Percentiles rank a stretch among this genome's conserved stretches.
Evolutionary conservation across 2,888 invertebrate species (phyloP).

Genomic region (Eupithecia tripunctaria): DNA sequence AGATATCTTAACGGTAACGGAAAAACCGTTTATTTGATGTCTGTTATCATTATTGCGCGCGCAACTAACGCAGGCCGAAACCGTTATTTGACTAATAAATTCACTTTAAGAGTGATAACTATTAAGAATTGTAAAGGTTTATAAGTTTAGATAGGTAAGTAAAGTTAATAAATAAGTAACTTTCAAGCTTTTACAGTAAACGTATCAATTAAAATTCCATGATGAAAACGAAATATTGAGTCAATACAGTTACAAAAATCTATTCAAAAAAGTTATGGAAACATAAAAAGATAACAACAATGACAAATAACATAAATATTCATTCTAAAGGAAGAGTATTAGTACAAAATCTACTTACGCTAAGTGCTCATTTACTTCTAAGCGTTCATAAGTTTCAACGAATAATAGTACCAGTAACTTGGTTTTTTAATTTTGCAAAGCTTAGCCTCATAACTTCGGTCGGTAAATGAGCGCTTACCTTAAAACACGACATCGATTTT

Average conservation of each 20-base stretch:
- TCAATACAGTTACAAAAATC: background rate
- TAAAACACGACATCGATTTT: conserved; percentile 53
- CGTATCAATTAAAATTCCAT: background rate
- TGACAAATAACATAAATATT: background rate
- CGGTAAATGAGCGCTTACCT: conserved; percentile 5
- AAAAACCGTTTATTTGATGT: background rate
- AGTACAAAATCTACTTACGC: background rate
- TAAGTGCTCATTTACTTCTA: background rate
- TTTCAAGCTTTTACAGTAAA: background rate
- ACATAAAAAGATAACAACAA: conserved; percentile 1
- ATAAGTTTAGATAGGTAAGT: background rate
- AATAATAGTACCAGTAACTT: background rate
- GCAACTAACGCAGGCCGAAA: background rate
- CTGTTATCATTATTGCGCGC: background rate
- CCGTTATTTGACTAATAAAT: background rate
- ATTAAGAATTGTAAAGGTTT: background rate
- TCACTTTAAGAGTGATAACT: background rate
- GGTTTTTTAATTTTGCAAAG: background rate
- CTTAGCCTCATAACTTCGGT: background rate
- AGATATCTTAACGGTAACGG: no score
- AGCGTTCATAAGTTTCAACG: background rate
- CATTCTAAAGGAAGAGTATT: background rate
- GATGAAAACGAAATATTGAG: background rate
- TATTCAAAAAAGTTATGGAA: background rate
- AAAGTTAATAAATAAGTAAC: background rate